Base-by-base conservation (phyloP, 1,140 invertebrate species). In the Pissodes strobi region DNA sequence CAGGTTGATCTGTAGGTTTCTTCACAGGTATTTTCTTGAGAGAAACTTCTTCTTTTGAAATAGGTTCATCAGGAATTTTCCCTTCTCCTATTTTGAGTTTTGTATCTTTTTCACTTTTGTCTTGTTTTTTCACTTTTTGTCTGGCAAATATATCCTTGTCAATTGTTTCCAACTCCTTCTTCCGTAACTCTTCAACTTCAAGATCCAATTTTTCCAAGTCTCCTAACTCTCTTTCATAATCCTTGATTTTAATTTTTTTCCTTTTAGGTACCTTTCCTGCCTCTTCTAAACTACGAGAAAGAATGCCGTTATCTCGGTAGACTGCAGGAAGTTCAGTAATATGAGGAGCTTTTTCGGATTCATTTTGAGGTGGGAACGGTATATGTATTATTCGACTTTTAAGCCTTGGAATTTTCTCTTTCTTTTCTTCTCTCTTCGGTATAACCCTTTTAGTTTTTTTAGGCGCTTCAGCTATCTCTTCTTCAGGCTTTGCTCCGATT, bases 251-350 rank as follows among this genome's bases (percentile, higher is more conserved):
- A 17, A 73, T 69, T 37, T 64, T 67, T 52, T 79, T 74, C 61
- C 79, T 81, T 68, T 86, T 87, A 55, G 86, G 83, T 30, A 80
- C 70, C 75, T 87, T 84, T 64, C 83, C 76, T 3, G 88, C 88
- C 77, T 90, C 88, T 78, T 87, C 82, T 1, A 87, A 78, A 77
- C 89, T 90, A 75, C 88, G 79, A 0, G 88, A 90, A 13, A 90
- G 69, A 63, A 86, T 82, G 23, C 88, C 88, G 71, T 82, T 82
- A 76, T 89, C 81, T 41, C 79, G 73, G 19, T 69, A 56, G 22
- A 84, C 77, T 76, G 82, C 80, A 66, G 83, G 80, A 1, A 87
- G 66, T 39, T 74, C 61, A 8, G 75, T 82, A 8, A 88, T 76
- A n/a, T 74, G 49, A 5, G 84, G 84, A 58, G 79, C 79, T 63